These are phyloP conservation scores for Barypeithes pellucidus DNA, from an alignment of 2,888 invertebrate species.

Conservation along the genomic window DNA sequence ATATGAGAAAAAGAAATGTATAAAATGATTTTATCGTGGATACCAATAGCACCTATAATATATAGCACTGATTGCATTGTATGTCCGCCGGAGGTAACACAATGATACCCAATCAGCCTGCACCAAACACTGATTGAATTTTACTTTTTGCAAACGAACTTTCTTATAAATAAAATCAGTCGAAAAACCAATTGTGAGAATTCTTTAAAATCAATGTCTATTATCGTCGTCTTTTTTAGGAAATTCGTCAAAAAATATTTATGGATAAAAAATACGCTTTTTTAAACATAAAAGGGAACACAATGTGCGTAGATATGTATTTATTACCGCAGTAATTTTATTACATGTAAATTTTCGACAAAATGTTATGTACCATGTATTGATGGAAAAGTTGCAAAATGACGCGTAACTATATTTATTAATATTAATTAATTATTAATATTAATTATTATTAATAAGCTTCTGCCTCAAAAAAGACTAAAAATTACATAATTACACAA, in stretches of 20 bases:
- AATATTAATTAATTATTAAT: too few relatives aligned
- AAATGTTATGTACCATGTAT: background rate
- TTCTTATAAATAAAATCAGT: conserved; percentile 54
- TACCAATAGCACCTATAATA: conserved; percentile 54
- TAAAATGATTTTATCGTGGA: conserved; percentile 55
- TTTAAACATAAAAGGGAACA: conserved; percentile 36
- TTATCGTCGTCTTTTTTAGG: conserved; percentile 37
- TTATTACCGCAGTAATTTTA: conserved; percentile 2
- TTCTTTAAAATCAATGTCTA: conserved; percentile 52
- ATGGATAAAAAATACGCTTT: conserved; percentile 44
- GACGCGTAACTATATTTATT: too few relatives aligned
- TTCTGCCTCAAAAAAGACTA: too few relatives aligned
- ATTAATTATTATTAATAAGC: too few relatives aligned
- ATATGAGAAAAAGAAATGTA: conserved; percentile 52
- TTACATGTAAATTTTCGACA: background rate
- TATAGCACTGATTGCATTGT: conserved; percentile 68
- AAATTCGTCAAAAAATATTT: conserved; percentile 34
- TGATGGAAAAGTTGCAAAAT: too few relatives aligned
- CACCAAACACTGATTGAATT: conserved; percentile 71
- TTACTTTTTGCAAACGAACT: conserved; percentile 57
- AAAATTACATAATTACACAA: too few relatives aligned
- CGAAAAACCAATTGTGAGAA: conserved; percentile 50
- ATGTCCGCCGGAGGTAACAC: conserved; percentile 68
- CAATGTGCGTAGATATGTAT: conserved; percentile 36
- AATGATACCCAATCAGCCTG: conserved; percentile 71